Percentiles rank a stretch among this genome's conserved stretches.
Conservation (phyloP, 2,888 invertebrate species). For the Netelia virgata region DNA sequence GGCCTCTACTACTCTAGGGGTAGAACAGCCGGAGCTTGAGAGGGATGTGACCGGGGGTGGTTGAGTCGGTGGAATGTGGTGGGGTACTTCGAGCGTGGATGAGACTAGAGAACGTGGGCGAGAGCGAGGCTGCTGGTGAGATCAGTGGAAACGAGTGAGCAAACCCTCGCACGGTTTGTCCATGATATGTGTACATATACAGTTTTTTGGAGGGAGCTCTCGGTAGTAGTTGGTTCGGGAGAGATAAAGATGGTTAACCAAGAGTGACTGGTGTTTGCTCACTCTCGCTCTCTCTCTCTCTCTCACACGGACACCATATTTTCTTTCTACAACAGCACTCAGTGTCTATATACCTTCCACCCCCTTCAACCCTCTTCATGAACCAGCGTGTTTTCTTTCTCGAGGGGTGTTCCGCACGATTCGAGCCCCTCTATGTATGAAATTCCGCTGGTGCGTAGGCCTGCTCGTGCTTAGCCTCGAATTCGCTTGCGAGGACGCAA, state of each 20-base stretch:
- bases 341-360: neutral
- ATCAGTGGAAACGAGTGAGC: constrained; percentile 56
- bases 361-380: constrained; percentile 3
- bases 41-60: constrained; percentile 63
- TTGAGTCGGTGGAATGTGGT: constrained; percentile 63
- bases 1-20: constrained; percentile 58
- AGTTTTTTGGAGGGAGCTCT: constrained; percentile 7
- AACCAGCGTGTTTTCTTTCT: constrained; percentile 10
- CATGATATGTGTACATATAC: constrained; percentile 24
- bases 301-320: neutral
- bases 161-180: constrained; percentile 21
- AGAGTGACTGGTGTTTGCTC: constrained; percentile 32
- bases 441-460: constrained; percentile 9
- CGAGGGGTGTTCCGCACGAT: constrained; percentile 26
- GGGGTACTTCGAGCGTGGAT: constrained; percentile 59
- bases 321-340: constrained; percentile 12
- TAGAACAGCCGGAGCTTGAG: constrained; percentile 61
- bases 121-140: constrained; percentile 56
- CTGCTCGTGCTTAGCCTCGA: constrained; percentile 50
- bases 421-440: constrained; percentile 29
- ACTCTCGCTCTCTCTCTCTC: constrained; percentile 38
- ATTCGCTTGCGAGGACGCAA: constrained; percentile 73
- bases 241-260: constrained; percentile 45
- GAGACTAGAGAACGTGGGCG: constrained; percentile 62
- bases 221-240: constrained; percentile 43